These are phyloP conservation scores for Sesamia inferens DNA, from an alignment of 2,888 invertebrate genomes.

Conservation along the genomic window DNA sequence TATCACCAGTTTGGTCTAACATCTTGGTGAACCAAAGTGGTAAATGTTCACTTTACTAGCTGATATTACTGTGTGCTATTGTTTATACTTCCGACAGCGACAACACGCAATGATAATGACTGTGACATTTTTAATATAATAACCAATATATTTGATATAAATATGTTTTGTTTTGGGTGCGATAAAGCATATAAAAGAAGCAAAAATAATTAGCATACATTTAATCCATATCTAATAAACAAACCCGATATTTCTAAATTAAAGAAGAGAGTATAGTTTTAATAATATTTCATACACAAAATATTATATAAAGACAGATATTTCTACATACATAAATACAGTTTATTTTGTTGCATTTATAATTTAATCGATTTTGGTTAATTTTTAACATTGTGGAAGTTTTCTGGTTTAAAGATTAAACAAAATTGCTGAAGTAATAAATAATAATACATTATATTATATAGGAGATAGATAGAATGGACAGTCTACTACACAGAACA, in stretches of 20 bases:
- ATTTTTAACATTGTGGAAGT: constrained; percentile 15
- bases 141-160: constrained; percentile 63
- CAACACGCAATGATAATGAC: constrained; percentile 68
- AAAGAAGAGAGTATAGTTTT: constrained; percentile 62
- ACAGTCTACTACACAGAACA: constrained; percentile 65
- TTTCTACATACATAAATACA: constrained; percentile 56
- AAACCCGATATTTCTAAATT: constrained; percentile 72
- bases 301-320: constrained; percentile 58
- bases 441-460: constrained; percentile 15
- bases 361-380: constrained; percentile 30
- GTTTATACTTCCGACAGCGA: constrained; percentile 69
- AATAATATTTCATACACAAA: constrained; percentile 60
- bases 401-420: constrained; percentile 35
- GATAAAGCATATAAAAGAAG: constrained; percentile 81
- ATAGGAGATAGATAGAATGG: constrained; percentile 34
- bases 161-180: constrained; percentile 71
- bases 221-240: constrained; percentile 71
- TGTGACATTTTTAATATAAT: constrained; percentile 58
- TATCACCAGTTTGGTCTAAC: constrained; percentile 35
- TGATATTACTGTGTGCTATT: constrained; percentile 34
- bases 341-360: constrained; percentile 4
- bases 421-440: constrained; percentile 27
- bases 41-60: constrained; percentile 9
- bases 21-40: constrained; percentile 20
- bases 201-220: constrained; percentile 75